A percentile compares a stretch with the other conserved stretches of the same genome.
Conservation (phyloP, 1,140 invertebrate genomes). For the Neoseiulus cucumeris region DNA sequence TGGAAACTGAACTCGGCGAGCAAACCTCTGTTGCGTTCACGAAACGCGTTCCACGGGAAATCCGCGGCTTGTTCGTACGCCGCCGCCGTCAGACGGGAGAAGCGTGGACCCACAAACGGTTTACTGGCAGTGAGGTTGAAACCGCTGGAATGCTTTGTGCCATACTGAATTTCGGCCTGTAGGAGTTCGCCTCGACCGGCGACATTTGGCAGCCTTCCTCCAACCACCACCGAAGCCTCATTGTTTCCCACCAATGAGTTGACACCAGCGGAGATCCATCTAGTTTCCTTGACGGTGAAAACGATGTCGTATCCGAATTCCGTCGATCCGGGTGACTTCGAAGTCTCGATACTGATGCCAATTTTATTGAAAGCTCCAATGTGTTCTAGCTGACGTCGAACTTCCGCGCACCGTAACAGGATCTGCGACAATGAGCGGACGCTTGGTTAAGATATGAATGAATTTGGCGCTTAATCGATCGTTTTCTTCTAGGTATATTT, state of each 20-base stretch:
- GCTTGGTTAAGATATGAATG: no score
- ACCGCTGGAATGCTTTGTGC: constrained; percentile 45
- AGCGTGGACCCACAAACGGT: constrained; percentile 35
- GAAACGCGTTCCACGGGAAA: constrained; percentile 58
- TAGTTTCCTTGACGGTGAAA: constrained; percentile 53
- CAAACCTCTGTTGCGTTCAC: constrained; percentile 29
- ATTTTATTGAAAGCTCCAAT: constrained; percentile 64
- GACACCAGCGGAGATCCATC: constrained; percentile 49
- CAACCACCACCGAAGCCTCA: constrained; percentile 52
- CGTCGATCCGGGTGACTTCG: constrained; percentile 39
- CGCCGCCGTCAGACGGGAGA: constrained; percentile 31
- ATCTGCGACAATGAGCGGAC: constrained; percentile 25
- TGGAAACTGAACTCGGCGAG: constrained; percentile 25
- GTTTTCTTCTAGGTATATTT: no score
- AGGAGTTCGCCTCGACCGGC: constrained; percentile 56
- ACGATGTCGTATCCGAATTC: constrained; percentile 61
- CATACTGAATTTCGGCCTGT: constrained; percentile 50
- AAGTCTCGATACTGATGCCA: constrained; percentile 59
- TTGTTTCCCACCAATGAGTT: constrained; percentile 56
- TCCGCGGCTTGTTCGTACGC: constrained; percentile 49
- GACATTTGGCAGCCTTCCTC: constrained; percentile 50
- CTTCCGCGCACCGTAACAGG: constrained; percentile 31
- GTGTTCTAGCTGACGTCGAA: constrained; percentile 44
- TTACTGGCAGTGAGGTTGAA: constrained; percentile 50
- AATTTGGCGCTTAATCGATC: no score